Conservation (phyloP, 2,113 vertebrate species). For the Limanda limanda region DNA sequence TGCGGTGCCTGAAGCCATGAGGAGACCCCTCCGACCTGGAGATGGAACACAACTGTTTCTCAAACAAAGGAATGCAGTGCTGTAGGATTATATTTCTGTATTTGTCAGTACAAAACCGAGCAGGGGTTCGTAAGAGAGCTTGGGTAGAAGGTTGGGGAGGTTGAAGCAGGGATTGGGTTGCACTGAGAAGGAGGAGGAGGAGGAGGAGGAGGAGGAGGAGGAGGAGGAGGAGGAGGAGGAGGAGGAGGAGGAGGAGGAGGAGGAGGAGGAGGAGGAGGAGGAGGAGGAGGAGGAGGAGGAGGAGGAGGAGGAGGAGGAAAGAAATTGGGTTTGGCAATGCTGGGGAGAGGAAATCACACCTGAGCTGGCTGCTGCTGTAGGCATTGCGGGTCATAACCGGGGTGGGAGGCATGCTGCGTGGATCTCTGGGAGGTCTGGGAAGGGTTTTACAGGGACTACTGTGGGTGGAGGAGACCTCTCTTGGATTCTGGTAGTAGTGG, state of each 20-base stretch:
- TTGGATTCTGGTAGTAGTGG: conserved; percentile 68
- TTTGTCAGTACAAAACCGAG: conserved; percentile 8
- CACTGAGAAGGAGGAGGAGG: not conserved
- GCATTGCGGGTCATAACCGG: conserved; percentile 92
- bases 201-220: too few relatives aligned
- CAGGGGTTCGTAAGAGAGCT: not conserved
- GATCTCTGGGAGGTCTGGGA: conserved; percentile 86
- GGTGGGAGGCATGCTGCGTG: conserved; percentile 91
- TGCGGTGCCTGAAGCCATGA: conserved; percentile 89
- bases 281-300: too few relatives aligned
- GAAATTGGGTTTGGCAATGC: not conserved
- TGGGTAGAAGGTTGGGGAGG: not conserved
- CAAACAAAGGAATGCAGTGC: not conserved
- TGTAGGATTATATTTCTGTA: not conserved
- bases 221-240: conserved; percentile 11
- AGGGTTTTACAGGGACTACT: conserved; percentile 92
- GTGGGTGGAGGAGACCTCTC: conserved; percentile 88
- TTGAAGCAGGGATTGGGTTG: not conserved
- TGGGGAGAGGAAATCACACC: conserved; percentile 79
- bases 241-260: not conserved
- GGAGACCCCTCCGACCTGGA: conserved; percentile 86
- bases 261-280: too few relatives aligned
- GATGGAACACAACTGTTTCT: conserved; percentile 6
- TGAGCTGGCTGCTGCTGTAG: conserved; percentile 95
- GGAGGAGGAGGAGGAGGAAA: conserved; percentile 5